Evolutionary conservation across 2,888 invertebrate species (phyloP).

Genomic region (Dolichopus griseipennis): DNA sequence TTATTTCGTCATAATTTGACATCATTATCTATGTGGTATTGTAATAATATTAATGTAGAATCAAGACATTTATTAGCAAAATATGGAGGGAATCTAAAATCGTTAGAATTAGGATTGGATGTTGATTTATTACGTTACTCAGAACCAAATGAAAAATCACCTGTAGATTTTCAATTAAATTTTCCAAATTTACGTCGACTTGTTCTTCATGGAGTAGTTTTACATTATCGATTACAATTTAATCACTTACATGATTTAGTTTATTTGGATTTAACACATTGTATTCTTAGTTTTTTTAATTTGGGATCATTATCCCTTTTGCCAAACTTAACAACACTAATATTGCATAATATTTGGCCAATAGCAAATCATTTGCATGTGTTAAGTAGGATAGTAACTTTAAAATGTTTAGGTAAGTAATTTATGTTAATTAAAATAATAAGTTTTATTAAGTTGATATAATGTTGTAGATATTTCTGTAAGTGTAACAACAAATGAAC

Average conservation of each 20-base stretch:
- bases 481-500: constrained; percentile 51
- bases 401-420: constrained; percentile 51
- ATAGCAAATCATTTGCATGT: constrained; percentile 50
- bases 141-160: constrained; percentile 44
- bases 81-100: constrained; percentile 59
- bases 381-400: constrained; percentile 50
- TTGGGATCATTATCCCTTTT: constrained; percentile 49
- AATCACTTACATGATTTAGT: constrained; percentile 36
- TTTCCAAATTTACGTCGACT: constrained; percentile 40
- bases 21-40: constrained; percentile 67
- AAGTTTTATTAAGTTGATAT: too few relatives aligned
- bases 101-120: constrained; percentile 61
- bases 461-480: constrained; percentile 64
- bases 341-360: constrained; percentile 70
- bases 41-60: constrained; percentile 55
- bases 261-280: constrained; percentile 41
- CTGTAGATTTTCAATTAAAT: constrained; percentile 53
- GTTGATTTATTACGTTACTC: constrained; percentile 52
- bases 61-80: constrained; percentile 60
- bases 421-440: background rate
- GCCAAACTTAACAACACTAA: constrained; percentile 60
- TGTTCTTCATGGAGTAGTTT: constrained; percentile 40
- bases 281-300: constrained; percentile 40
- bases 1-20: constrained; percentile 64
- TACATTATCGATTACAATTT: constrained; percentile 38